A percentile compares a stretch with the other conserved stretches of the same genome.
phyloP scores from a whole-genome alignment of 1,140 invertebrate genomes.

The Caenorhabditis brenneri region DNA sequence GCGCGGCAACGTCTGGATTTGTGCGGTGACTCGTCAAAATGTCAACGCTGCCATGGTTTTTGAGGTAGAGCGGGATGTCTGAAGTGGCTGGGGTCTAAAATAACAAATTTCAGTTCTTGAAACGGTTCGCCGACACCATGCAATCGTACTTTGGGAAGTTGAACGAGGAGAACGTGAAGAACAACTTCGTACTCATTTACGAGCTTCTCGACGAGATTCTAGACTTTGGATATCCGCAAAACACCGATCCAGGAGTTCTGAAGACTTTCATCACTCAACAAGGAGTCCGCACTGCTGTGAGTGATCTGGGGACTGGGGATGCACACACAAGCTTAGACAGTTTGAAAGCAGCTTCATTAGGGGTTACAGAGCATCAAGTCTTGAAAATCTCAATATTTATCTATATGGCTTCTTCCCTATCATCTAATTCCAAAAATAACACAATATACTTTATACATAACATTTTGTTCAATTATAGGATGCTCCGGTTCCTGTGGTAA shows the following conservation, averaged over 20 bases:
- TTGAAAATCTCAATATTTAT: too few species aligned
- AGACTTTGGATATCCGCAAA: conserved; percentile 99
- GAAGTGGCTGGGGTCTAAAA: neutral
- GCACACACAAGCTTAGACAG: too few species aligned
- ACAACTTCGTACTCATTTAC: conserved; percentile 99
- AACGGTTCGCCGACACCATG: conserved; percentile 99
- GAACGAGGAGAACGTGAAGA: conserved; percentile 99
- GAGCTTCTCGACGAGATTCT: conserved; percentile 98
- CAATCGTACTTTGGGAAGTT: conserved; percentile 99
- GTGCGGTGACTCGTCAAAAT: conserved; percentile 99
- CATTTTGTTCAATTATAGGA: conserved; percentile 23
- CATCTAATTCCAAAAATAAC: too few species aligned
- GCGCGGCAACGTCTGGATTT: conserved; percentile 96
- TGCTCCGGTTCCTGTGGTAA: conserved; percentile 47
- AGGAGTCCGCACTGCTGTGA: conserved; percentile 87
- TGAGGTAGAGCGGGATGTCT: conserved; percentile 74
- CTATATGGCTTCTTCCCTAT: too few species aligned
- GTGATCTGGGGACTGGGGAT: neutral
- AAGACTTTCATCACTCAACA: conserved; percentile 99
- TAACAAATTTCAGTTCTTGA: conserved; percentile 77
- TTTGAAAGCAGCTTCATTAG: neutral
- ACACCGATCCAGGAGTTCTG: conserved; percentile 96
- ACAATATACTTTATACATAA: neutral
- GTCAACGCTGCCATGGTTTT: conserved; percentile 99
- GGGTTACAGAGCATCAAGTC: neutral